Conservation (phyloP, 2,797 vertebrate genomes). For the Gymnocypris eckloni region DNA sequence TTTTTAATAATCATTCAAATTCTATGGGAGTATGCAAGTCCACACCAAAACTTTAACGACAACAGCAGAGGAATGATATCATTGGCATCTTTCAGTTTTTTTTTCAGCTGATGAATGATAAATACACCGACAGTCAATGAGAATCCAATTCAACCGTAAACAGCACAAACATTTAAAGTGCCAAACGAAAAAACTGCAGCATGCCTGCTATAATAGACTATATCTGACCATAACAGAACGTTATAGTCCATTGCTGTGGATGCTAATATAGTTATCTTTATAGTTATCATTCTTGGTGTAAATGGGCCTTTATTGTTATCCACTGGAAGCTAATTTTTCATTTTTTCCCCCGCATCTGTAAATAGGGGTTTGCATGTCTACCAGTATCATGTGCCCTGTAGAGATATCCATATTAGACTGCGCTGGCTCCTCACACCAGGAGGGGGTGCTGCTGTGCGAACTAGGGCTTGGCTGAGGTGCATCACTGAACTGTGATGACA, state of each 20-base stretch:
- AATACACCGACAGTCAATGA: too few species aligned
- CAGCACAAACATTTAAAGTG: too few species aligned
- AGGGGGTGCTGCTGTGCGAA: constrained; percentile 97
- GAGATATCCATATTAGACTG: constrained; percentile 99
- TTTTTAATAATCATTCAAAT: not conserved
- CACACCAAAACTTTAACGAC: not conserved
- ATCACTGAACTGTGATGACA: constrained; percentile 97
- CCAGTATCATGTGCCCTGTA: constrained; percentile 99
- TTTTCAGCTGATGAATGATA: too few species aligned
- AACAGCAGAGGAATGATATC: too few species aligned
- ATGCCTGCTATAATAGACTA: not conserved
- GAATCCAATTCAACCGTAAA: too few species aligned
- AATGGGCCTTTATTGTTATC: not conserved
- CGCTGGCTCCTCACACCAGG: constrained; percentile 96
- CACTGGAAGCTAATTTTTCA: not conserved
- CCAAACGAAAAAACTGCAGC: not conserved
- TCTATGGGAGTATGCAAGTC: not conserved
- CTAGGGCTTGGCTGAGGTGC: constrained; percentile 93
- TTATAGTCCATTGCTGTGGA: not conserved
- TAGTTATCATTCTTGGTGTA: not conserved
- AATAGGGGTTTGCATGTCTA: constrained; percentile 62
- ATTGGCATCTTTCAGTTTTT: too few species aligned
- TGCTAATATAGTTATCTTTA: not conserved
- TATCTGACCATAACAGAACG: not conserved
- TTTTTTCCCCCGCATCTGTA: not conserved